phyloP scores from a whole-genome alignment of 2,888 invertebrate genomes.

The Papilio gigon region DNA sequence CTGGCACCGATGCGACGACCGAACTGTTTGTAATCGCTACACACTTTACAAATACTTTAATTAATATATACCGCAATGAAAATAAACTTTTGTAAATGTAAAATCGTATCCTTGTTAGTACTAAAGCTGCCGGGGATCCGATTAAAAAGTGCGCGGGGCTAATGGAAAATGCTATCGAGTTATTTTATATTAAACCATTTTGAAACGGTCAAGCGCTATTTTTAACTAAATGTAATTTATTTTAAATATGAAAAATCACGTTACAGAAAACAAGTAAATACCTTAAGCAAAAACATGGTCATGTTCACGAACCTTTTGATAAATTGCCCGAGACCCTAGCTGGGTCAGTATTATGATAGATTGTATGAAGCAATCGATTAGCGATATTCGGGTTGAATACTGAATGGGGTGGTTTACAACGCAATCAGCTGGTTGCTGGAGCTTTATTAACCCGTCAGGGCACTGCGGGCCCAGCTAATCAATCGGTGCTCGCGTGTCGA shows the following conservation, averaged over 20 bases:
- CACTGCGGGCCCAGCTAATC: slow-evolving; percentile 77
- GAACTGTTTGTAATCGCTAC: slow-evolving; percentile 67
- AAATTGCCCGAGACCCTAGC: slow-evolving; percentile 46
- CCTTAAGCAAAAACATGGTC: slow-evolving; percentile 3
- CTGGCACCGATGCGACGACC: slow-evolving; percentile 50
- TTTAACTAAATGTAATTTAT: no score
- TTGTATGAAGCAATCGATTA: slow-evolving; percentile 68
- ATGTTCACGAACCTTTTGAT: slow-evolving; percentile 14
- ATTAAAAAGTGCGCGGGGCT: no score
- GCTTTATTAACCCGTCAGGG: slow-evolving; percentile 81
- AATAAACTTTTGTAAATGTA: slow-evolving; percentile 73
- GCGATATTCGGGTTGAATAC: slow-evolving; percentile 64
- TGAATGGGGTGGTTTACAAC: slow-evolving; percentile 73
- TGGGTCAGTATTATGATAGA: slow-evolving; percentile 61
- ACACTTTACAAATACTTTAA: slow-evolving; percentile 73
- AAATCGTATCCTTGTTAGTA: slow-evolving; percentile 69
- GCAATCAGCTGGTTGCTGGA: slow-evolving; percentile 73
- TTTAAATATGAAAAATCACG: background rate
- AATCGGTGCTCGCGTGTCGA: slow-evolving; percentile 81
- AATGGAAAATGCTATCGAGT: background rate
- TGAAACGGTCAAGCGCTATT: background rate
- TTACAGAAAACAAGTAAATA: background rate
- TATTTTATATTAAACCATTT: background rate
- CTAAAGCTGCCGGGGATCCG: slow-evolving; percentile 55
- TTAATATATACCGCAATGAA: slow-evolving; percentile 75